phyloP scores from a whole-genome alignment of 1,140 invertebrate species.

The Lordiphosa clarofinis region DNA sequence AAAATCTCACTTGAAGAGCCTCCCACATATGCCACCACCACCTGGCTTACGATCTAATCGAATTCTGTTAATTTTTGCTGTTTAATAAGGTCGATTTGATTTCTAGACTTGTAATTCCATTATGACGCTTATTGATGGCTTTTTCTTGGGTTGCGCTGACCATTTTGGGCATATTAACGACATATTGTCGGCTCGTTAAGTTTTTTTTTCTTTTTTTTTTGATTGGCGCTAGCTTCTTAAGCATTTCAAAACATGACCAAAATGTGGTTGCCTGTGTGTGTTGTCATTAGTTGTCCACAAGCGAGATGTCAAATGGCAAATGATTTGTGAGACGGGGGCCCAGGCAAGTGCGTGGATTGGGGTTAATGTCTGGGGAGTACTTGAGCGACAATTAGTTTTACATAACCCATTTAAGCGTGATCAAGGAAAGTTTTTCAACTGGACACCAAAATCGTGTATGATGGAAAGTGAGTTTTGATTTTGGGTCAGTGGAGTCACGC shows the following conservation, averaged over 20 bases:
- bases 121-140: slow-evolving; percentile 32
- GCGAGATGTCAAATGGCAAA: slow-evolving; percentile 68
- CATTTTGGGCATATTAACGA: slow-evolving; percentile 59
- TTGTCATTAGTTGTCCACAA: slow-evolving; percentile 67
- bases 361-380: slow-evolving; percentile 36
- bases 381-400: slow-evolving; percentile 52
- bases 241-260: slow-evolving; percentile 35
- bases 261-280: slow-evolving; percentile 46
- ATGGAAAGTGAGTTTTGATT: slow-evolving; percentile 20
- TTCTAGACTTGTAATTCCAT: slow-evolving; percentile 22
- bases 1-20: not conserved
- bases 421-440: slow-evolving; percentile 51
- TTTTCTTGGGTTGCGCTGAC: slow-evolving; percentile 25
- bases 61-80: not conserved
- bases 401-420: slow-evolving; percentile 62
- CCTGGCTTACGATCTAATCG: not conserved
- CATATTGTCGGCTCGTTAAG: slow-evolving; percentile 57
- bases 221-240: slow-evolving; percentile 24
- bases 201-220: slow-evolving; percentile 64
- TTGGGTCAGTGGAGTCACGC: slow-evolving; percentile 53
- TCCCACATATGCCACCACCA: not conserved
- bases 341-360: slow-evolving; percentile 24
- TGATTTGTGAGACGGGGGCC: slow-evolving; percentile 53
- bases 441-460: slow-evolving; percentile 50
- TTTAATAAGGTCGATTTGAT: slow-evolving; percentile 3